These are phyloP conservation scores for Eupeodes latifasciatus DNA, from an alignment of 2,888 invertebrate genomes.

Conservation along the genomic window DNA sequence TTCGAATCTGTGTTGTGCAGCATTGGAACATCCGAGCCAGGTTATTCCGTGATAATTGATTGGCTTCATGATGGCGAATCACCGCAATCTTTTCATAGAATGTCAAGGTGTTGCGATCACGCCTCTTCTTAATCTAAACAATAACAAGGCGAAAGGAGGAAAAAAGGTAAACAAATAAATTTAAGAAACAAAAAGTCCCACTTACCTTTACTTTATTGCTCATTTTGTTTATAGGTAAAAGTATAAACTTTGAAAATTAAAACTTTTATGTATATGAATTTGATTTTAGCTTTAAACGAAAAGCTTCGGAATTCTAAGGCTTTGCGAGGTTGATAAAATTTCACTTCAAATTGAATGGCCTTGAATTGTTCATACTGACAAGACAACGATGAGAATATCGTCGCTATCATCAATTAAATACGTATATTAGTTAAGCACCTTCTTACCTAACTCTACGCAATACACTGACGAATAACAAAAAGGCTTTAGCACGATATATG, in stretches of 20 bases:
- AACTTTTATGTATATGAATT: neutral
- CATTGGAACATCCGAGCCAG: constrained; percentile 83
- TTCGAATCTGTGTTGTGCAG: constrained; percentile 83
- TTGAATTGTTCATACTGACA: constrained; percentile 39
- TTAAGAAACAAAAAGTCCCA: neutral
- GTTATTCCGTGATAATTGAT: constrained; percentile 82
- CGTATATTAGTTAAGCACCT: constrained; percentile 20
- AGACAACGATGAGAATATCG: constrained; percentile 40
- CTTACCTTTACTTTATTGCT: constrained; percentile 22
- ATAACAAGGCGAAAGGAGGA: neutral
- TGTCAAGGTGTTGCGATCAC: constrained; percentile 82
- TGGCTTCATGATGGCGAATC: constrained; percentile 82
- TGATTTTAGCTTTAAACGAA: neutral
- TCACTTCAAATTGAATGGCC: constrained; percentile 32
- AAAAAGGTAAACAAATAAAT: neutral
- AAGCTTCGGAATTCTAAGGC: neutral
- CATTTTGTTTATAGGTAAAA: neutral
- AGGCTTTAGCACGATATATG: constrained; percentile 47
- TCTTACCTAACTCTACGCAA: constrained; percentile 51
- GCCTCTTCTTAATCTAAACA: constrained; percentile 79
- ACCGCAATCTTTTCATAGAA: constrained; percentile 83
- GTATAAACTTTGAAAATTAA: neutral
- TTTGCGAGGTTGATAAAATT: neutral
- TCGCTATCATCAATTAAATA: constrained; percentile 12
- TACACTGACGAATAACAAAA: constrained; percentile 50